phyloP scores from a whole-genome alignment of 2,113 vertebrate genomes.

The Puntigrus tetrazona region DNA sequence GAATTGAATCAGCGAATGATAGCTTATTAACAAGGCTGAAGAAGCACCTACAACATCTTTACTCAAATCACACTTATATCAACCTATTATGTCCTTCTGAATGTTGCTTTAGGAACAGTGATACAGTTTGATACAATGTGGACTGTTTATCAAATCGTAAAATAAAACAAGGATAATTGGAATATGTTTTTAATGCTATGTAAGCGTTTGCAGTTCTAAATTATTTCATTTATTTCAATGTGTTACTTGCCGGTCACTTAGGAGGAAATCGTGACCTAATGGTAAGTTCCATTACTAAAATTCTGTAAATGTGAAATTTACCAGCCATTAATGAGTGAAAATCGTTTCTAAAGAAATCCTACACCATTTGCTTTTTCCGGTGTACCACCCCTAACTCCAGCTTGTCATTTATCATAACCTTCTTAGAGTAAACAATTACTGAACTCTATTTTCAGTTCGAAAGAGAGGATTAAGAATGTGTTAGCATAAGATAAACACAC shows the following conservation, averaged over 20 bases:
- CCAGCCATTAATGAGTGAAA: background rate
- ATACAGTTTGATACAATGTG: too few relatives aligned
- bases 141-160: too few relatives aligned
- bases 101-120: background rate
- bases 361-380: background rate
- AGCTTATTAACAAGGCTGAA: too few relatives aligned
- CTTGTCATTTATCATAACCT: background rate
- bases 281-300: too few relatives aligned
- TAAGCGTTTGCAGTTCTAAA: too few relatives aligned
- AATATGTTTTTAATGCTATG: too few relatives aligned
- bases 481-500: slow-evolving; percentile 10
- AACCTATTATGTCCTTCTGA: too few relatives aligned
- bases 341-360: background rate
- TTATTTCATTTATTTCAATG: background rate
- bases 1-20: too few relatives aligned
- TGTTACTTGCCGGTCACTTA: too few relatives aligned
- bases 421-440: background rate
- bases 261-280: too few relatives aligned
- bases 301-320: background rate
- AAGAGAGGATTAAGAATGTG: slow-evolving; percentile 6
- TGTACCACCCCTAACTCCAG: background rate
- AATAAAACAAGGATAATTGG: background rate
- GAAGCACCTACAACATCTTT: too few relatives aligned
- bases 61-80: too few relatives aligned
- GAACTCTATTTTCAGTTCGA: background rate